Base-by-base conservation (phyloP, 1,140 invertebrate genomes). In the Druon quercuslanigerum region DNA sequence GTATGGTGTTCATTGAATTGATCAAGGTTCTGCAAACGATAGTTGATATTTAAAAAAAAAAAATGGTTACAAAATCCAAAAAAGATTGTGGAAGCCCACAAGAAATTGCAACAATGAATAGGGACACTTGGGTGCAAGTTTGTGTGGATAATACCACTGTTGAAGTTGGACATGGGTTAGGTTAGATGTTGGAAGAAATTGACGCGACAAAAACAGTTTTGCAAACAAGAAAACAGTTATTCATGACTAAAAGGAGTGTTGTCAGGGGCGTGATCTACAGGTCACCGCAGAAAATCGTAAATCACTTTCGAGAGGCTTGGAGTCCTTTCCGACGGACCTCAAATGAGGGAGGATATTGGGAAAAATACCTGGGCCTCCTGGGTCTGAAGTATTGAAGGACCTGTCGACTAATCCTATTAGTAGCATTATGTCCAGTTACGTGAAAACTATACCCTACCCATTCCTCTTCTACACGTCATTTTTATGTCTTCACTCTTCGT, bases 351-450 rank as follows among this genome's bases (percentile, higher is more conserved):
- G 25, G 25, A 33, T 33, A 33, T 40, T 40, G 60, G 40, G 6
- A 40, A n/a, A 33, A 66, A 25, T 40, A 46, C 40, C 40, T 66
- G 40, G n/a, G 16, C 60, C 16, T 9, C 4, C 4, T 13, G 40
- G 33, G 60, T 6, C n/a, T 40, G 60, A 33, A 46, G 60, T 25
- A 66, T 66, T 19, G 17, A 56, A 19, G 20, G 77, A 85, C 80
- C 82, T 82, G 85, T 84, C 78, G 66, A 72, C 73, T 87, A 85
- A 87, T 87, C 87, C 84, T 86, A 85, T 86, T 87, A 87, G 82
- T 52, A 46, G 73, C 57, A 74, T 71, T 76, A 75, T 71, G 82
- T 78, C 73, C 72, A 78, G 78, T 83, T 82, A 72, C 70, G 52
- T 57, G 20, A 75, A 56, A 72, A 82, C 81, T 83, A 54, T 70